Conservation (phyloP, 2,113 vertebrate genomes). For the Lethenteron camtschaticum region DNA sequence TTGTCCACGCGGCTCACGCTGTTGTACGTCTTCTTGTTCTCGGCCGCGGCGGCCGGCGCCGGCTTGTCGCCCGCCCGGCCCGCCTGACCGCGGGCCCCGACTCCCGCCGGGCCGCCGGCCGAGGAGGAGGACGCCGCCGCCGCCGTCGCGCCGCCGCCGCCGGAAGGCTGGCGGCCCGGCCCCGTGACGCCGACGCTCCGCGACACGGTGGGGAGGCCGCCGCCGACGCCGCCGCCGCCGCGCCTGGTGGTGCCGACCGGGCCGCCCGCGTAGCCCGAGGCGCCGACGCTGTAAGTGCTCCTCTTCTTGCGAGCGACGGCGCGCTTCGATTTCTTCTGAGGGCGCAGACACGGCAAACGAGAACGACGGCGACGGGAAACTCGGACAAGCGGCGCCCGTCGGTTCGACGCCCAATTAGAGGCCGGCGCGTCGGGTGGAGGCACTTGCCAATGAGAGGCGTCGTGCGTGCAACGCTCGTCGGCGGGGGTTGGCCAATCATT, state of each 20-base stretch:
- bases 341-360: background rate
- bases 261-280: background rate
- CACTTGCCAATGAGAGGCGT: too few species aligned
- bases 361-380: too few species aligned
- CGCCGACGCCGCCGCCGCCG: background rate
- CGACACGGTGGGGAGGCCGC: background rate
- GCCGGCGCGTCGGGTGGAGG: too few species aligned
- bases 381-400: too few species aligned
- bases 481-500: too few species aligned
- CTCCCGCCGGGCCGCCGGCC: background rate
- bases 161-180: background rate
- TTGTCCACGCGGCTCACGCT: conserved; percentile 98
- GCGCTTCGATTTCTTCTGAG: conserved; percentile 1
- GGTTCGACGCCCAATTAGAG: too few species aligned
- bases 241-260: background rate
- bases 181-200: background rate
- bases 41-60: conserved; percentile 41
- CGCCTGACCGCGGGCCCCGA: background rate
- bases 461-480: too few species aligned
- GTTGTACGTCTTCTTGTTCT: conserved; percentile 96
- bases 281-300: background rate
- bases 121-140: background rate
- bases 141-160: too few species aligned
- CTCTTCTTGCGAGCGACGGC: background rate
- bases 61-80: conserved; percentile 33